phyloP scores from a whole-genome alignment of 2,888 invertebrate species.

The Meiosimyza platycephala region DNA sequence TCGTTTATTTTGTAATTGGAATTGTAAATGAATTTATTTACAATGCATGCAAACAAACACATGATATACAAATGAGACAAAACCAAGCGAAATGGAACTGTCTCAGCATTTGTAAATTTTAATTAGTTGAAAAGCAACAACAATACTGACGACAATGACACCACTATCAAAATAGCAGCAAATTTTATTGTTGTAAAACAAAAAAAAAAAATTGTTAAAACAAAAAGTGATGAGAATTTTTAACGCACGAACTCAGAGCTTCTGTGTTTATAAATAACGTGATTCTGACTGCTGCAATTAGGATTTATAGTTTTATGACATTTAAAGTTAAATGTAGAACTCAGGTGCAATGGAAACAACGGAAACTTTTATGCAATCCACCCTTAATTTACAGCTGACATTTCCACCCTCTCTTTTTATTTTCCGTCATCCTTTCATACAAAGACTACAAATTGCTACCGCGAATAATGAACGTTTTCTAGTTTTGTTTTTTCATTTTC shows the following conservation, averaged over 20 bases:
- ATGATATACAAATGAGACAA: too few species aligned
- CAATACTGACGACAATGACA: background rate
- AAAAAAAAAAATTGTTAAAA: background rate
- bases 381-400: too few species aligned
- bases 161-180: background rate
- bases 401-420: too few species aligned
- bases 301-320: background rate
- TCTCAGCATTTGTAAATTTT: too few species aligned
- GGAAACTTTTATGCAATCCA: background rate
- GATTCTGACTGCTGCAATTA: slow-evolving; percentile 8
- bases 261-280: slow-evolving; percentile 12
- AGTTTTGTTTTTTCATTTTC: too few species aligned
- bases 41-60: background rate
- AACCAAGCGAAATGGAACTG: too few species aligned
- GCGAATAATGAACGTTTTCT: too few species aligned
- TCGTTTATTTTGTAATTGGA: background rate
- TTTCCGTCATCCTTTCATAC: too few species aligned
- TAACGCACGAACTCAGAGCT: background rate
- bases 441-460: too few species aligned
- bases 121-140: background rate
- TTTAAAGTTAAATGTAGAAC: background rate
- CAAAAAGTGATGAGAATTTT: background rate
- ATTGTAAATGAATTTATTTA: slow-evolving; percentile 6
- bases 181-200: background rate
- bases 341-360: slow-evolving; percentile 22